Conservation (phyloP, 2,797 vertebrate species). For the Chloroceryle amazona region DNA sequence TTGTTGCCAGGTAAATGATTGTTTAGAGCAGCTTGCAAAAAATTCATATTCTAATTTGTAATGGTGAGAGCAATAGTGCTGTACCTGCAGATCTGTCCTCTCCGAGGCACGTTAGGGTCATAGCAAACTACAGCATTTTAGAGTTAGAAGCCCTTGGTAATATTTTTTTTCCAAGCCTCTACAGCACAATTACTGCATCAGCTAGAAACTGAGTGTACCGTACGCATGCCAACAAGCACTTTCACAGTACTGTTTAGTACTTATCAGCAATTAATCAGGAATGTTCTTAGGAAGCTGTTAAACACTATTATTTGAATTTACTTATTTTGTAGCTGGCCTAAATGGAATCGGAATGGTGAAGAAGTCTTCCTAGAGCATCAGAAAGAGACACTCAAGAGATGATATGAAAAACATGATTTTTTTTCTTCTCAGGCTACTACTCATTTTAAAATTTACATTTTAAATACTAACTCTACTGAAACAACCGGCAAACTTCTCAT, state of each 20-base stretch:
- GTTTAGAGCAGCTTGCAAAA: background rate
- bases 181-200: constrained; percentile 1
- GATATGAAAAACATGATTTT: background rate
- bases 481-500: background rate
- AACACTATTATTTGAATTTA: background rate
- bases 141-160: background rate
- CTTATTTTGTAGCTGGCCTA: background rate
- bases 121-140: background rate
- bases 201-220: background rate
- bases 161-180: background rate
- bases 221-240: background rate
- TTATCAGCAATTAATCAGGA: background rate
- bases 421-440: background rate
- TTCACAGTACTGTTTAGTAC: background rate
- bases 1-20: background rate
- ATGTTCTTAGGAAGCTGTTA: background rate
- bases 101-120: background rate
- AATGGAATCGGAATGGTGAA: background rate
- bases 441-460: background rate
- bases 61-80: background rate
- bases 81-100: background rate
- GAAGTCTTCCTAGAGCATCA: background rate
- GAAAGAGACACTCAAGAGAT: background rate
- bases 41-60: background rate
- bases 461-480: background rate